These are phyloP conservation scores for Tinea pellionella DNA, from an alignment of 2,888 invertebrate genomes.

Conservation along the genomic window DNA sequence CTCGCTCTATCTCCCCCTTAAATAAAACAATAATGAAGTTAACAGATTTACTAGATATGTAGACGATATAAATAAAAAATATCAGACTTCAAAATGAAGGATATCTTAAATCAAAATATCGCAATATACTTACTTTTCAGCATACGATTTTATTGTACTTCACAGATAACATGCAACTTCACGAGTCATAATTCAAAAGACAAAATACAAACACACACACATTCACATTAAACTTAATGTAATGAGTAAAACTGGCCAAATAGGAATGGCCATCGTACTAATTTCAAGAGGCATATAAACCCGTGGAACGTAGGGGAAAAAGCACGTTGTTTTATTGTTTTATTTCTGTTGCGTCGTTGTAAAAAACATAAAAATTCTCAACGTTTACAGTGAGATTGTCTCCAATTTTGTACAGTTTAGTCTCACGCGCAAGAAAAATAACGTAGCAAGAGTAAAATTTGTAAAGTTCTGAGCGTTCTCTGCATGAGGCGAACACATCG, in stretches of 20 bases:
- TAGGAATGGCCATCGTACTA: slow-evolving; percentile 1
- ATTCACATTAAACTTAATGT: neutral
- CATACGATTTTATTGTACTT: too few species aligned
- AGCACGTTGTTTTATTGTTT: slow-evolving; percentile 24
- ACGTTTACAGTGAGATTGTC: slow-evolving; percentile 35
- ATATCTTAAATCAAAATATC: neutral
- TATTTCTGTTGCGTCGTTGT: slow-evolving; percentile 32
- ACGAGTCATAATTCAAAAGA: neutral
- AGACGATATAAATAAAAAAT: neutral
- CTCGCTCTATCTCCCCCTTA: slow-evolving; percentile 40
- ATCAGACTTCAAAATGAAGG: too few species aligned
- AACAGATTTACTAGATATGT: slow-evolving; percentile 26
- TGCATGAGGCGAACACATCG: slow-evolving; percentile 39
- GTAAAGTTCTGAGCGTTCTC: slow-evolving; percentile 40
- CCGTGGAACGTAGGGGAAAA: neutral
- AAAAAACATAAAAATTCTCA: slow-evolving; percentile 43
- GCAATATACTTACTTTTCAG: neutral
- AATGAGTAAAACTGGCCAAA: neutral
- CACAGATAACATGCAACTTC: too few species aligned
- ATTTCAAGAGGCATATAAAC: slow-evolving; percentile 5
- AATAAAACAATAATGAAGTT: slow-evolving; percentile 60
- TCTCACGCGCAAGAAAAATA: slow-evolving; percentile 36
- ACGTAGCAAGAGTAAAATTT: slow-evolving; percentile 37
- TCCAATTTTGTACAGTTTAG: slow-evolving; percentile 40
- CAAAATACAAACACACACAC: neutral